A percentile compares a stretch with the other conserved stretches of the same genome.
Conservation (phyloP, 2,797 vertebrate species). For the Ciconia nigra region DNA sequence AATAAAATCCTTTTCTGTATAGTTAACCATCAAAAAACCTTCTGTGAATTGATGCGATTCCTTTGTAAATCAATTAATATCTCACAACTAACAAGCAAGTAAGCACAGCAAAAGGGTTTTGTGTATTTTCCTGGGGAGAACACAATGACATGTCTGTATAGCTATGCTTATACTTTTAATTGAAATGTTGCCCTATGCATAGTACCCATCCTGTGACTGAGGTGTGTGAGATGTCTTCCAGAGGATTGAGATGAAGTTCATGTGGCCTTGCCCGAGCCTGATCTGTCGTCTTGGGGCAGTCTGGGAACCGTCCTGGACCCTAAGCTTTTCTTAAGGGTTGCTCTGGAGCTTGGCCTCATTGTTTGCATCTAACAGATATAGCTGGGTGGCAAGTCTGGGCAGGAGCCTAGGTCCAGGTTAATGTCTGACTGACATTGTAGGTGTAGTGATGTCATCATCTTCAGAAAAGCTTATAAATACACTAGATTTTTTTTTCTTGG, state of each 20-base stretch:
- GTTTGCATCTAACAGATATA: neutral
- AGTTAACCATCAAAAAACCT: neutral
- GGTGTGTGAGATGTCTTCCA: neutral
- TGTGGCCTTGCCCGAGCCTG: neutral
- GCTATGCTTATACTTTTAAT: neutral
- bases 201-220: neutral
- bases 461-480: neutral
- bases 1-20: neutral
- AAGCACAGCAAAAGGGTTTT: neutral
- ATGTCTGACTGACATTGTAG: neutral
- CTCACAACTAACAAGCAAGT: neutral
- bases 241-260: neutral
- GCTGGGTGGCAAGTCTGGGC: neutral
- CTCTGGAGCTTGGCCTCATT: neutral
- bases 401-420: neutral
- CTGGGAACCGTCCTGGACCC: neutral
- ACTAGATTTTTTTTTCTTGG: neutral
- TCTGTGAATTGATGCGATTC: neutral
- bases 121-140: neutral
- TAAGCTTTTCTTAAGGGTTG: neutral
- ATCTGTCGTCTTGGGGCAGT: neutral
- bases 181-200: neutral
- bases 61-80: neutral
- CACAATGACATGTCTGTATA: neutral
- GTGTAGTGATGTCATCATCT: neutral